Conservation (phyloP, 2,113 vertebrate species). For the Agapornis roseicollis region DNA sequence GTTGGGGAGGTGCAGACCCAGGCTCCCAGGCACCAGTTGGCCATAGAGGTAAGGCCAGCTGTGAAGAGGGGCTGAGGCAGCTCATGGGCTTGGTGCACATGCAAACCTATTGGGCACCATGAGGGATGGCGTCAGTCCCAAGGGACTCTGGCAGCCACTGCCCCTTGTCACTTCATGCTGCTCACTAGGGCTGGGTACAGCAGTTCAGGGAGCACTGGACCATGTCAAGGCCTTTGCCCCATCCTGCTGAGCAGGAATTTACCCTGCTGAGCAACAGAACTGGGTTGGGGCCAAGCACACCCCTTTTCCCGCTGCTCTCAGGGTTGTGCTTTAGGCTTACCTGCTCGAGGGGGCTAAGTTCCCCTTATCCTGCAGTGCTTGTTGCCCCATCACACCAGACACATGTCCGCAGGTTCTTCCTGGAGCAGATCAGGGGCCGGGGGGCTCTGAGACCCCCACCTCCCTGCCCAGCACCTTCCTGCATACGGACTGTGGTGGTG, state of each 20-base stretch:
- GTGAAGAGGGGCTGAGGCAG: neutral
- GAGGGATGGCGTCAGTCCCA: neutral
- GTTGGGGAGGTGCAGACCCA: neutral
- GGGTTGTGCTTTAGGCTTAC: neutral
- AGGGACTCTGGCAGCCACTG: accelerated
- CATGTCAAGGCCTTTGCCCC: neutral
- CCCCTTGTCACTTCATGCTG: neutral
- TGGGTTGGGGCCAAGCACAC: neutral
- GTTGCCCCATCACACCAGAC: neutral
- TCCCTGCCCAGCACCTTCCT: neutral
- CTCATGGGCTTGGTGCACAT: neutral
- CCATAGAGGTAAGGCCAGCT: neutral
- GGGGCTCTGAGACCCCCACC: accelerated
- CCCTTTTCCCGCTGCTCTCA: neutral
- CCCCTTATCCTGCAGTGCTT: too few species aligned
- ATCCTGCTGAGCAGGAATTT: neutral
- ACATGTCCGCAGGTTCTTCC: neutral
- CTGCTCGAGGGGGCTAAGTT: accelerated
- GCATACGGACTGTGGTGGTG: neutral
- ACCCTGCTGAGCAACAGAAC: neutral
- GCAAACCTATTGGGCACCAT: neutral
- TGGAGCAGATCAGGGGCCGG: neutral
- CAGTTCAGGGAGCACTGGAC: neutral
- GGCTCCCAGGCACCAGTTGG: neutral
- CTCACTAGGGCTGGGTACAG: accelerated